phyloP scores from a whole-genome alignment of 2,797 vertebrate genomes.

The Eupleurogrammus muticus region DNA sequence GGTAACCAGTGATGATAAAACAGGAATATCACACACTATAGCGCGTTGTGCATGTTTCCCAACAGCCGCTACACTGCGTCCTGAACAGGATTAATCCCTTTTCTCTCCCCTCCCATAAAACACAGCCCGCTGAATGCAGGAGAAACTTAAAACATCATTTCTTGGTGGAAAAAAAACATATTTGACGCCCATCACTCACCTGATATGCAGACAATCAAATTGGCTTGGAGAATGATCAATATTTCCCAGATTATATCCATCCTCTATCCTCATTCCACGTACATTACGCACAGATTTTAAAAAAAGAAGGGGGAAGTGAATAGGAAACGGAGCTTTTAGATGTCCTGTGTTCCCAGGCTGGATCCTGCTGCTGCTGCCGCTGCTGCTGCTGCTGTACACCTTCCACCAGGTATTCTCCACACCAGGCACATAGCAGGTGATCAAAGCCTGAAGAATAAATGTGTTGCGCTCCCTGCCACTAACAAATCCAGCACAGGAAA shows the following conservation, averaged over 20 bases:
- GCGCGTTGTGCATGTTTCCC: background rate
- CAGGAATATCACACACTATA: background rate
- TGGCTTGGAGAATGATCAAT: slow-evolving; percentile 96
- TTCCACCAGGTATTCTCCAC: slow-evolving; percentile 90
- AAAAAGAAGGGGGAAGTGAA: slow-evolving; percentile 60
- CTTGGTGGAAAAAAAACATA: background rate
- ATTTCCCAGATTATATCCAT: slow-evolving; percentile 99
- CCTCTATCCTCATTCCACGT: slow-evolving; percentile 95
- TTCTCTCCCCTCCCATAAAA: background rate
- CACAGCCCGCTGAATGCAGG: background rate
- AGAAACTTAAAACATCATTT: slow-evolving; percentile 8
- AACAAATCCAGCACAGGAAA: slow-evolving; percentile 57
- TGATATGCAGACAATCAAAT: slow-evolving; percentile 96
- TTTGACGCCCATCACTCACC: slow-evolving; percentile 83
- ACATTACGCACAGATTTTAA: slow-evolving; percentile 89
- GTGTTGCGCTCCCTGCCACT: slow-evolving; percentile 47
- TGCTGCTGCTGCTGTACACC: slow-evolving; percentile 81
- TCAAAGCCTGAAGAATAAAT: slow-evolving; percentile 63
- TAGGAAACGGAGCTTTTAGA: slow-evolving; percentile 64
- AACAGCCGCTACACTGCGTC: slow-evolving; percentile 5
- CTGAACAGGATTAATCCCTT: background rate
- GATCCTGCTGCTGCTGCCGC: slow-evolving; percentile 74
- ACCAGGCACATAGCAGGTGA: slow-evolving; percentile 90
- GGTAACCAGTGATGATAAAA: background rate
- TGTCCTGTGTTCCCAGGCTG: slow-evolving; percentile 86